Evolutionary conservation across 2,888 invertebrate genomes (phyloP).

Genomic region (Myathropa florea): DNA sequence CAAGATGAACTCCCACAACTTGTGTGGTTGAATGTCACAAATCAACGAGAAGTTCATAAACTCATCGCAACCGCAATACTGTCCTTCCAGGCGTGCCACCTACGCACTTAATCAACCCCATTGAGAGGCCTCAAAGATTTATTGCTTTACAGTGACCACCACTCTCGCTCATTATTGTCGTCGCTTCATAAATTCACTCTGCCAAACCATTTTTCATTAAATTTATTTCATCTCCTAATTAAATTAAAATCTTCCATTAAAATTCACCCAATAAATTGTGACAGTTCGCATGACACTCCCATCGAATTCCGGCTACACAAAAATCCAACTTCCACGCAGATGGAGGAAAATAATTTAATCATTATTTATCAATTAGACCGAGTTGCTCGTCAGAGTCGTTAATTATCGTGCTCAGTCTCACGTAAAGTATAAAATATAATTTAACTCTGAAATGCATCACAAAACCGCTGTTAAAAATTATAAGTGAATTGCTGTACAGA

Average conservation of each 20-base stretch:
- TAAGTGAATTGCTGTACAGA: constrained; percentile 4
- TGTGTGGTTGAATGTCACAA: background rate
- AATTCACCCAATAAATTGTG: constrained; percentile 48
- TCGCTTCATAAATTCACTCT: constrained; percentile 27
- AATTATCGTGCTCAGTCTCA: constrained; percentile 6
- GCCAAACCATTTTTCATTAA: constrained; percentile 24
- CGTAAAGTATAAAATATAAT: constrained; percentile 21
- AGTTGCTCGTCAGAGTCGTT: constrained; percentile 3
- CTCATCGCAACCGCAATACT: background rate
- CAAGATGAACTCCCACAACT: background rate
- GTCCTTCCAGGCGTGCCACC: background rate
- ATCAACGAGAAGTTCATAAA: background rate
- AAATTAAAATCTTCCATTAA: constrained; percentile 44
- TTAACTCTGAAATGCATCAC: background rate
- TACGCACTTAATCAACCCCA: constrained; percentile 1
- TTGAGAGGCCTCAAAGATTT: background rate
- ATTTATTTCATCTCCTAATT: constrained; percentile 48
- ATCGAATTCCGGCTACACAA: background rate
- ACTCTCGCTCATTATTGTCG: constrained; percentile 1
- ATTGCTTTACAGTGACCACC: constrained; percentile 9
- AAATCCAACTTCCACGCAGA: constrained; percentile 18
- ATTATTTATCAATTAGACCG: constrained; percentile 58
- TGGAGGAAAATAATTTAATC: constrained; percentile 50
- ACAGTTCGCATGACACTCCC: constrained; percentile 14
- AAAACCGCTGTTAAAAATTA: constrained; percentile 13